Percentiles rank a stretch among this genome's conserved stretches.
Conservation (phyloP, 1,140 invertebrate species). For the Trypoxylus dichotomus region DNA sequence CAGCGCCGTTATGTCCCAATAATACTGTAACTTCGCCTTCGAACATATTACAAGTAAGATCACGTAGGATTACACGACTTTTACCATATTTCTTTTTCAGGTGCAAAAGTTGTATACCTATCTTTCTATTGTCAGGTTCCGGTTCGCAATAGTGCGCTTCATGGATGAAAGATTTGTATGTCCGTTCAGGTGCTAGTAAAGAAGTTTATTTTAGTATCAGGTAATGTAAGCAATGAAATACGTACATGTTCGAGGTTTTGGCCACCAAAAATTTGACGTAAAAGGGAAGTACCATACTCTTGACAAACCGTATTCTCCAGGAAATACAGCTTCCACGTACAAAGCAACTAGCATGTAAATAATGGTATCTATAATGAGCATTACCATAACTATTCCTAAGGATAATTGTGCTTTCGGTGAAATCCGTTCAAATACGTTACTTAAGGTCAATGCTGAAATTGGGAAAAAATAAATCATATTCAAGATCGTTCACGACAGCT, state of each 20-base stretch:
- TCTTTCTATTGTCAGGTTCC: conserved; percentile 43
- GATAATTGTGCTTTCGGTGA: conserved; percentile 71
- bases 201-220: conserved; percentile 61
- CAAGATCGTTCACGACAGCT: no score
- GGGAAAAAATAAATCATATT: no score
- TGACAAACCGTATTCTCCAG: conserved; percentile 69
- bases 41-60: conserved; percentile 68
- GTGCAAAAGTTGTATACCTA: conserved; percentile 65
- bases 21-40: conserved; percentile 67
- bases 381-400: conserved; percentile 64
- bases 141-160: conserved; percentile 87
- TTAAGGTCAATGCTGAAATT: conserved; percentile 69
- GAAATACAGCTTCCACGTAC: conserved; percentile 73
- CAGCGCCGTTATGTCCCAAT: conserved; percentile 74
- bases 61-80: conserved; percentile 68
- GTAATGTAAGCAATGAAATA: conserved; percentile 39
- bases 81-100: conserved; percentile 62
- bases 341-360: conserved; percentile 68
- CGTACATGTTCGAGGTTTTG: conserved; percentile 40
- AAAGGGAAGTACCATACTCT: conserved; percentile 75
- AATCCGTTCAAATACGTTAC: conserved; percentile 65
- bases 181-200: conserved; percentile 93
- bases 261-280: conserved; percentile 56
- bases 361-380: conserved; percentile 65
- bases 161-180: conserved; percentile 86